Evolutionary conservation across 1,140 invertebrate genomes (phyloP).

Genomic region (Zaprionus africanus): DNA sequence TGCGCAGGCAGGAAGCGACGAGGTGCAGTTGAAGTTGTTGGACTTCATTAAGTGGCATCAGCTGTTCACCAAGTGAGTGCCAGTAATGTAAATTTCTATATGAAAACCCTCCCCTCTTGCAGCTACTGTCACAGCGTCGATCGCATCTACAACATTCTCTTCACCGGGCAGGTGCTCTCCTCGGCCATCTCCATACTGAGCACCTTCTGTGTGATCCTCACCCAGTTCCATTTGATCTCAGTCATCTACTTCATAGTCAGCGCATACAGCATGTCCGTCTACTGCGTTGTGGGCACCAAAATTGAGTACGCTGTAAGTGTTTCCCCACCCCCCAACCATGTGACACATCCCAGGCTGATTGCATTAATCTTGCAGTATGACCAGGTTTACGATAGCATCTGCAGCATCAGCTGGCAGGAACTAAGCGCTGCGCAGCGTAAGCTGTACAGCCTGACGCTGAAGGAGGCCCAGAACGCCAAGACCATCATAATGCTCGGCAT

Average conservation of each 20-base stretch:
- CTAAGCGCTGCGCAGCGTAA: conserved; percentile 50
- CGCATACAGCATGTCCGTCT: conserved; percentile 61
- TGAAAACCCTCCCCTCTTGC: neutral
- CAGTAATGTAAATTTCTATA: neutral
- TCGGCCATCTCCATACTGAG: conserved; percentile 52
- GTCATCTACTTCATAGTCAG: conserved; percentile 54
- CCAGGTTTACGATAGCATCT: conserved; percentile 49
- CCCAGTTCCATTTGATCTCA: conserved; percentile 50
- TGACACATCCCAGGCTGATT: neutral
- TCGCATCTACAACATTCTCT: conserved; percentile 47
- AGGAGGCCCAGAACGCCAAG: conserved; percentile 31
- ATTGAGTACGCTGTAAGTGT: conserved; percentile 60
- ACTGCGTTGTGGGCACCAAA: conserved; percentile 65
- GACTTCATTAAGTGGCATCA: conserved; percentile 71
- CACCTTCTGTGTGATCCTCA: conserved; percentile 52
- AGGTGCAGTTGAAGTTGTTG: conserved; percentile 21
- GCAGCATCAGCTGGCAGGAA: conserved; percentile 53
- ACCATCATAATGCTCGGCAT: conserved; percentile 34
- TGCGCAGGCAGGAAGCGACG: neutral
- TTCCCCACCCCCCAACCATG: neutral
- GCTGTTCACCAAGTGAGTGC: conserved; percentile 50
- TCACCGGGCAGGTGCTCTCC: conserved; percentile 54
- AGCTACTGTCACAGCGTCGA: conserved; percentile 58
- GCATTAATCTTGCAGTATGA: conserved; percentile 50
- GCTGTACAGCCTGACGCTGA: conserved; percentile 35